Evolutionary conservation across 1,140 invertebrate genomes (phyloP).

Genomic region (Laupala kohalensis): DNA sequence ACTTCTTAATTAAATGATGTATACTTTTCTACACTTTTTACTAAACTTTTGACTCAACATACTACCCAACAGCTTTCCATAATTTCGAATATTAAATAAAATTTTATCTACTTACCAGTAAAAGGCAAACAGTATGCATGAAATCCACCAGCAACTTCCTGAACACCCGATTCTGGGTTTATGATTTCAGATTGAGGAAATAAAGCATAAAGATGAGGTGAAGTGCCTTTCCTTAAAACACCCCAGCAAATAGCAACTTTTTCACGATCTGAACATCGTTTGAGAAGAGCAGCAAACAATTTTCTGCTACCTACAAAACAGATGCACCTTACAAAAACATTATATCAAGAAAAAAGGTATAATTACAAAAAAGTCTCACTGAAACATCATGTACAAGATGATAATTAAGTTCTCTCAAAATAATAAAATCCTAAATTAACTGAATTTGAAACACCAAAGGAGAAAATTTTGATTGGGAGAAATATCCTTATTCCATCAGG

Average conservation of each 20-base stretch:
- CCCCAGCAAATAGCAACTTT: neutral
- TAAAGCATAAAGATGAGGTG: neutral
- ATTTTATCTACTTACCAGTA: neutral
- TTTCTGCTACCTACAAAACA: neutral
- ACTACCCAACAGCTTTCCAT: neutral
- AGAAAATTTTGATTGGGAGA: too few relatives aligned
- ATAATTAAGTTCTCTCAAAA: too few relatives aligned
- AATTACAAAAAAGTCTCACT: too few relatives aligned
- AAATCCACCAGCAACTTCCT: neutral
- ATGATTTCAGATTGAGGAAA: neutral
- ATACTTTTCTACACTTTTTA: neutral
- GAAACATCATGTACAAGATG: too few relatives aligned
- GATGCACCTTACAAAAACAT: too few relatives aligned
- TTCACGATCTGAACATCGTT: neutral
- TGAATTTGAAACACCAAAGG: too few relatives aligned
- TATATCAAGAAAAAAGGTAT: too few relatives aligned
- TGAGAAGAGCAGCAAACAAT: neutral
- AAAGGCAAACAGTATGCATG: neutral
- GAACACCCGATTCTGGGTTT: neutral
- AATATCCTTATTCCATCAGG: too few relatives aligned
- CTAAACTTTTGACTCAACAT: neutral
- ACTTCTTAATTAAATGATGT: neutral
- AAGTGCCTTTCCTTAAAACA: neutral
- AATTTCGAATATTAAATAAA: neutral
- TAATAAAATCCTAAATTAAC: too few relatives aligned